Conservation (phyloP, 1,140 invertebrate genomes). For the Leucophenga varia region DNA sequence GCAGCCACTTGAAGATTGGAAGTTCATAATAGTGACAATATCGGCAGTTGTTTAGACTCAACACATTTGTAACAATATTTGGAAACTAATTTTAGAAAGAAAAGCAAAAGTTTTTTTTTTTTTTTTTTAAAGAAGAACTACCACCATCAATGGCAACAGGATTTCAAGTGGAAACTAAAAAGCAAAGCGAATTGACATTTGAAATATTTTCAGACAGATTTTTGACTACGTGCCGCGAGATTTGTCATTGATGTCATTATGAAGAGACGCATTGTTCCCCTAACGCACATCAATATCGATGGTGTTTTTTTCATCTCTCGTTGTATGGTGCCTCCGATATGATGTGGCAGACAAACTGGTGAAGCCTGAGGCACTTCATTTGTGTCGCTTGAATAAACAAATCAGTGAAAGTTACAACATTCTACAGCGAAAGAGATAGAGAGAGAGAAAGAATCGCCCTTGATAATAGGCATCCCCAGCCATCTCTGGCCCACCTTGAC, state of each 20-base stretch:
- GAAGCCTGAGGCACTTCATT: conserved; percentile 39
- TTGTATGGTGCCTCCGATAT: no score
- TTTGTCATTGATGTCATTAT: conserved; percentile 56
- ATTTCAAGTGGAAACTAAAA: no score
- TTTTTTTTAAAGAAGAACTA: no score
- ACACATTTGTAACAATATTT: conserved; percentile 57
- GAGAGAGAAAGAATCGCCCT: conserved; percentile 3
- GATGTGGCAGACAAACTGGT: conserved; percentile 33
- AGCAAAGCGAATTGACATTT: conserved; percentile 44
- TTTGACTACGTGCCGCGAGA: conserved; percentile 54
- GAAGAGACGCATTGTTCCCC: no score
- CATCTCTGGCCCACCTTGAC: no score
- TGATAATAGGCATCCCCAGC: not conserved
- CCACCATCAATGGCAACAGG: no score
- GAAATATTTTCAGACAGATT: conserved; percentile 54
- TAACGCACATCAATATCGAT: no score
- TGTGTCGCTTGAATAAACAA: conserved; percentile 51
- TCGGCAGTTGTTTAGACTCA: conserved; percentile 51
- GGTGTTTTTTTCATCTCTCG: no score
- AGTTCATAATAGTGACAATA: no score
- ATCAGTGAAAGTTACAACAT: conserved; percentile 8
- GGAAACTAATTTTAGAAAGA: conserved; percentile 52
- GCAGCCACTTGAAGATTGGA: conserved; percentile 14
- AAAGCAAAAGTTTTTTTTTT: no score
- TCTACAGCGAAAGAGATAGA: not conserved